A percentile compares a stretch with the other conserved stretches of the same genome.
Conservation (phyloP, 2,797 vertebrate species). For the Macropodus opercularis region DNA sequence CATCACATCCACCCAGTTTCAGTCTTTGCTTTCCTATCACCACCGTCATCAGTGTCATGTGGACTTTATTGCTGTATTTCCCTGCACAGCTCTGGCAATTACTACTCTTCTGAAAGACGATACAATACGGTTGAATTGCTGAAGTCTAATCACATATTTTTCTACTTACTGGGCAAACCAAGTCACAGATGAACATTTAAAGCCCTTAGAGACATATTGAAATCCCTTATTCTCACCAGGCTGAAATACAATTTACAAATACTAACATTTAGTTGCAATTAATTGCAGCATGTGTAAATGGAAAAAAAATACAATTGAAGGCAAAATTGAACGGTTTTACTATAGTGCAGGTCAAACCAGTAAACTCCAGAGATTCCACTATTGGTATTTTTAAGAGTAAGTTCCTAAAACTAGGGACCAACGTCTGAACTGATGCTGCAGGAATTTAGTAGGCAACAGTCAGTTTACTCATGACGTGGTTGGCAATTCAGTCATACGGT, state of each 20-base stretch:
- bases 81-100: neutral
- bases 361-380: too few relatives aligned
- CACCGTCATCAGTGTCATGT: neutral
- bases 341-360: too few relatives aligned
- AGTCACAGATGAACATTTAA: too few relatives aligned
- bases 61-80: neutral
- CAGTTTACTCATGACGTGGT: constrained; percentile 10
- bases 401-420: neutral
- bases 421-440: neutral
- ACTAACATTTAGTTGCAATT: neutral
- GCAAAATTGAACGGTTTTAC: too few relatives aligned
- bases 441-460: neutral
- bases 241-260: too few relatives aligned
- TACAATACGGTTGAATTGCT: neutral
- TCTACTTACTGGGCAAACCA: too few relatives aligned
- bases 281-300: neutral
- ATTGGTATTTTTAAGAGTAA: neutral
- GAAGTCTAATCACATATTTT: neutral
- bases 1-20: neutral
- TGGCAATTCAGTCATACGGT: constrained; percentile 54
- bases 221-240: too few relatives aligned
- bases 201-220: too few relatives aligned
- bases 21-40: neutral
- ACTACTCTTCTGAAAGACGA: neutral
- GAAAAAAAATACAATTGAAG: too few relatives aligned